Percentiles rank a stretch among this genome's conserved stretches.
phyloP scores from a whole-genome alignment of 1,140 invertebrate species.

The Drosophila nigrodunni region DNA sequence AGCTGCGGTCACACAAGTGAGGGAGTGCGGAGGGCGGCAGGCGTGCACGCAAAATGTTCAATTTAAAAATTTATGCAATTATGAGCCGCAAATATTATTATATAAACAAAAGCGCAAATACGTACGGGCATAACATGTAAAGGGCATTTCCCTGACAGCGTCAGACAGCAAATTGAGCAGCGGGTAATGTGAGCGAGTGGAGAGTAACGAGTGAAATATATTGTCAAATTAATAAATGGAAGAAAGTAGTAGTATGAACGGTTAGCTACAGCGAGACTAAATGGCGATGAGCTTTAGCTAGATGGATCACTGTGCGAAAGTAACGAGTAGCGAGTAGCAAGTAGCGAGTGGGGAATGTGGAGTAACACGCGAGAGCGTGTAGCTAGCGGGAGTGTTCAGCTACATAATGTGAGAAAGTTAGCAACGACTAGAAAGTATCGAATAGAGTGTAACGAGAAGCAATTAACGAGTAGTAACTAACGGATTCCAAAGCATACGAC shows the following conservation, averaged over 20 bases:
- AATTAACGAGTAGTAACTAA: background rate
- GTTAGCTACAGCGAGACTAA: background rate
- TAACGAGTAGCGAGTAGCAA: background rate
- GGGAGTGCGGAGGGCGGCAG: slow-evolving; percentile 22
- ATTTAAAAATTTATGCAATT: slow-evolving; percentile 83
- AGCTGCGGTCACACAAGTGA: slow-evolving; percentile 27
- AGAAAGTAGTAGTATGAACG: background rate
- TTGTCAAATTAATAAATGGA: background rate
- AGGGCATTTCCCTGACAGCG: slow-evolving; percentile 10
- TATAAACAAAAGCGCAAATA: slow-evolving; percentile 77
- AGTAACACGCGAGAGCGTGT: background rate
- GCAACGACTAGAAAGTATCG: too few relatives aligned
- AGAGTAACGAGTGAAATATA: slow-evolving; percentile 2
- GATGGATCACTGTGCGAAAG: too few relatives aligned
- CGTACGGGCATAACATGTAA: slow-evolving; percentile 19
- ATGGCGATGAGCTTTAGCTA: too few relatives aligned
- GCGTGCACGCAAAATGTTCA: slow-evolving; percentile 59
- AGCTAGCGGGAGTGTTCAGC: background rate
- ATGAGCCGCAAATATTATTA: slow-evolving; percentile 83
- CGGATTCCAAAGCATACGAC: background rate
- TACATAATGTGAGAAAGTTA: too few relatives aligned
- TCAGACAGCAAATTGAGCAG: slow-evolving; percentile 54
- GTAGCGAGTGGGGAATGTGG: too few relatives aligned
- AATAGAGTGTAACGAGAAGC: background rate
- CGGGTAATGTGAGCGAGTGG: slow-evolving; percentile 1